Evolutionary conservation across 2,113 vertebrate species (phyloP).

Genomic region (Actenoides hombroni): DNA sequence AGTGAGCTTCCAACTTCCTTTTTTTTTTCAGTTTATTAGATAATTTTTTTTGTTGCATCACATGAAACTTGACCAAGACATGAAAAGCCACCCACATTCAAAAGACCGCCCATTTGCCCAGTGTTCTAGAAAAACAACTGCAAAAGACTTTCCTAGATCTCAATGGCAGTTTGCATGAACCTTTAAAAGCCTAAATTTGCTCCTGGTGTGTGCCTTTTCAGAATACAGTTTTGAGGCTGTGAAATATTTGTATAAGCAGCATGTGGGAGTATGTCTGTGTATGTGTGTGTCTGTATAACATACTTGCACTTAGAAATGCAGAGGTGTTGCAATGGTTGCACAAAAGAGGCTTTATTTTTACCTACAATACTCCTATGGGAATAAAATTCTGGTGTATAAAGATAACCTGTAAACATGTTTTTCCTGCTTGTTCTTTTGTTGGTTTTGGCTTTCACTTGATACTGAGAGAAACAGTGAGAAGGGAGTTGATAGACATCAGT

Average conservation of each 20-base stretch:
- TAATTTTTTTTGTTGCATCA: not conserved
- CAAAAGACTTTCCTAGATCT: not conserved
- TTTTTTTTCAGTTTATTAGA: not conserved
- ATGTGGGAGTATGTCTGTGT: not conserved
- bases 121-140: not conserved
- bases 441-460: not conserved
- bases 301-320: not conserved
- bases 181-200: not conserved
- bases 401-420: not conserved
- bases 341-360: conserved; percentile 16
- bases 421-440: not conserved
- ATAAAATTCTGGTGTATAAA: not conserved
- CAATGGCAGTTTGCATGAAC: not conserved
- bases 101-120: not conserved
- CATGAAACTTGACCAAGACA: not conserved
- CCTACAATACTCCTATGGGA: not conserved
- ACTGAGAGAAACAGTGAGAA: not conserved
- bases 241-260: not conserved
- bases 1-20: not conserved
- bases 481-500: not conserved
- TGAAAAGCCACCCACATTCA: not conserved
- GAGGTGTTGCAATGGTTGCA: not conserved
- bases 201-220: not conserved
- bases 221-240: not conserved
- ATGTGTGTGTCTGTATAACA: not conserved